Evolutionary conservation across 2,797 vertebrate species (phyloP), one percentile per base, ranked within the genome.

Genomic region (Hippoglossus hippoglossus): DNA sequence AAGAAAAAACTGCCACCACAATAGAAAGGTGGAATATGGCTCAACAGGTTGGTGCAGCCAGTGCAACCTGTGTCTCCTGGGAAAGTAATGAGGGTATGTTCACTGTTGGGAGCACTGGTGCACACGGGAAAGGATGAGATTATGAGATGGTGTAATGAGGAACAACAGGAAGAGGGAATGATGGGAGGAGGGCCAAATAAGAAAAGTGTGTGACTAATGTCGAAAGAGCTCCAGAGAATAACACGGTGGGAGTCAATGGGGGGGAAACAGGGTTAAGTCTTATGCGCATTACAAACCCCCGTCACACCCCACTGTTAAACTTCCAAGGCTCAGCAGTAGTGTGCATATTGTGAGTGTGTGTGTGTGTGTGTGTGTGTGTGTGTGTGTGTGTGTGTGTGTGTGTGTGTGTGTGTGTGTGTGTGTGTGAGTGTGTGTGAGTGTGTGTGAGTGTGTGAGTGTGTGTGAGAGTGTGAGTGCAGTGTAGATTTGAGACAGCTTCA

Each of bases 151-250:
- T 28, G 80, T 87, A 89, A 82, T 78, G 73, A 82, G 80, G 72
- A 84, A 87, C 47, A 85, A 80, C 84, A 84, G 86, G 87, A 87
- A 89, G 77, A 77, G 71, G 82, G 78, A 76, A 61, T 26, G 72
- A 75, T 73, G 66, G 80, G 46, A 46, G 73, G 85, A 84, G 80
- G 74, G 63, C 53, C 44, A 16, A 55, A 54, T 66, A 75, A 87
- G 79, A 91, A 84, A 89, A 86, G 89, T 86, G 84, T 81, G 89
- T 88, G 89, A 92, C 90, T 88, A 90, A 93, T 75, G 77, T 90
- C 44, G 44, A 85, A 91, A 85, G 79, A 82, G 72, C 79, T 75
- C 75, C 21, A 81, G 76, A 91, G 90, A 93, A 92, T 86, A 82
- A 90, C 90, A 81, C 88, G 0, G 88, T 79, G 77, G 91, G 89